phyloP scores from a whole-genome alignment of 2,888 invertebrate species.

The Caenorhabditis uteleia region DNA sequence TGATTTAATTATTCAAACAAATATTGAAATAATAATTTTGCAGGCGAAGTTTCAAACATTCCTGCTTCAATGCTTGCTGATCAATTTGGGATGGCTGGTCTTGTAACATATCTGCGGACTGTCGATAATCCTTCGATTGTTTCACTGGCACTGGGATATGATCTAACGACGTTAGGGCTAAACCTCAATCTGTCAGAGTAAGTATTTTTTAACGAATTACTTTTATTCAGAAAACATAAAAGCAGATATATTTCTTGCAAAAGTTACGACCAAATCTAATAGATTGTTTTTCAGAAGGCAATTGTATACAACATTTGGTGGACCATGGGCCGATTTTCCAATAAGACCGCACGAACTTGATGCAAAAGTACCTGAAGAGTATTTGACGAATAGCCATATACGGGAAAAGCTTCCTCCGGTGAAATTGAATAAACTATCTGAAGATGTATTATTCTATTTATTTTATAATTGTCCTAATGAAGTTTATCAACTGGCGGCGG shows the following conservation, averaged over 20 bases:
- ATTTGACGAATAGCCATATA: conserved; percentile 94
- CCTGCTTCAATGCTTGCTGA: conserved; percentile 98
- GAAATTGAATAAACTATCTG: conserved; percentile 83
- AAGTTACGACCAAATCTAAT: neutral
- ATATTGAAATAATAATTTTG: neutral
- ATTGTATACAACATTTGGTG: conserved; percentile 96
- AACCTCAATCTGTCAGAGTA: conserved; percentile 95
- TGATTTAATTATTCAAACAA: neutral
- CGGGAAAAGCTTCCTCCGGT: conserved; percentile 82
- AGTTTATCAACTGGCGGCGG: conserved; percentile 94
- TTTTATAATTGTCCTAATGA: conserved; percentile 99
- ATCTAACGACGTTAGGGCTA: conserved; percentile 94
- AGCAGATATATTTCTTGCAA: neutral
- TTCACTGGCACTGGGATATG: conserved; percentile 93
- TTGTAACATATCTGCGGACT: conserved; percentile 95
- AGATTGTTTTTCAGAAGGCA: conserved; percentile 71
- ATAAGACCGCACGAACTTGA: conserved; percentile 94
- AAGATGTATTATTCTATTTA: conserved; percentile 97
- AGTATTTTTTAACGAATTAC: conserved; percentile 63
- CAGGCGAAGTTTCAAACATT: conserved; percentile 96
- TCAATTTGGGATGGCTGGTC: conserved; percentile 98
- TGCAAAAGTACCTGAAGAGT: conserved; percentile 76
- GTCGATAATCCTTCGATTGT: conserved; percentile 96
- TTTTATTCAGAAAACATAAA: too few relatives aligned
- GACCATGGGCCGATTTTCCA: conserved; percentile 97